Base-by-base conservation (phyloP, 2,113 vertebrate genomes). In the Paramisgurnus dabryanus region DNA sequence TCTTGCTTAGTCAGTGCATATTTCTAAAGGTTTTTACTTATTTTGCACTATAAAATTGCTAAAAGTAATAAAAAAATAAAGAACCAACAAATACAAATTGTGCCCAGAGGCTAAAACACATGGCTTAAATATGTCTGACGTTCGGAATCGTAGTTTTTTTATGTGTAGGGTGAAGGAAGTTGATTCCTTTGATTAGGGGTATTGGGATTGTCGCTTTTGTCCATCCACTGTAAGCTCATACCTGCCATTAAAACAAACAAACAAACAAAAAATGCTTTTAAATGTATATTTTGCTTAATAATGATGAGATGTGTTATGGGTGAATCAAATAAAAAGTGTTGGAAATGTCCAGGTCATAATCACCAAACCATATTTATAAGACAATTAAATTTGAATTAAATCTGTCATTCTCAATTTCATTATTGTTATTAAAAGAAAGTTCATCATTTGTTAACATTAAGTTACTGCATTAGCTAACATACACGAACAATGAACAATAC, bases 181-280 rank as follows among this genome's bases (percentile, higher is more conserved):
- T 4, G 7, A 15, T 11, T 64, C 47, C 65, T 84, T 4, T 50
- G 7, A 71, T 82, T 77, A 80, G 57, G 60, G 60, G 43, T 86
- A 50, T 47, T 91, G 86, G 43, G 87, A 50, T 47, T 91, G 86
- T 22, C 93, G 91, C 45, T 70, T 88, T 50, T 67, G 77, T 58
- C 97, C 97, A 13, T 98, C 95, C 77, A 96, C 95, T 10, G 93
- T 98, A 87, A 99, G 93, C 87, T 98, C 96, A 88, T 93, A 96
- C 97, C 97, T 98, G 90, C 22, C 39, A 58, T 22, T 7, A 67
- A 55, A 41, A 79, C 3, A 70, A 49, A 82, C 65, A 76, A 22
- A 79, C 47, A 76, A 5, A 64, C 41, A 49, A 0, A 39, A 6
- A 71, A 86, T 4, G 67, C 11, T 27, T 77, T 63, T 11, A 76